These are phyloP conservation scores for Elaphurus davidianus DNA, from an alignment of 2,113 vertebrate genomes.

Conservation along the genomic window DNA sequence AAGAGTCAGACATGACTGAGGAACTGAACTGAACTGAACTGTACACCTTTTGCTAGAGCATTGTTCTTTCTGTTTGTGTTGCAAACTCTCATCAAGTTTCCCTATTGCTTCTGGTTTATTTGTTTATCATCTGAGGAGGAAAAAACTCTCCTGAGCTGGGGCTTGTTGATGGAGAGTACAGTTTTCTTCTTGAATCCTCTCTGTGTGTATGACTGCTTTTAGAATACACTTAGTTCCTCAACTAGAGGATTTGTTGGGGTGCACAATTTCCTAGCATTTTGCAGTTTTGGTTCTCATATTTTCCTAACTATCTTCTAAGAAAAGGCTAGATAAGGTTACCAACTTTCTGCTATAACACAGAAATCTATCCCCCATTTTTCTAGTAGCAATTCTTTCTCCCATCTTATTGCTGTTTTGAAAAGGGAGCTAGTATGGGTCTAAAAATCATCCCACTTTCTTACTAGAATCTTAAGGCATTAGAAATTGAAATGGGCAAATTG, in stretches of 20 bases:
- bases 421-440: not conserved
- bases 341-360: not conserved
- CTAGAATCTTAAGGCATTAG: not conserved
- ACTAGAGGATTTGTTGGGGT: not conserved
- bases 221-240: not conserved
- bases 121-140: not conserved
- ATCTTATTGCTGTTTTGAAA: not conserved
- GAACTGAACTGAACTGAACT: too few relatives aligned
- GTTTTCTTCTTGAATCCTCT: not conserved
- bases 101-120: not conserved
- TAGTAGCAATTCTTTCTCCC: not conserved
- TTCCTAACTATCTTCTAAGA: not conserved
- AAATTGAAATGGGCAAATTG: not conserved
- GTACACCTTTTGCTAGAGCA: not conserved
- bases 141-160: not conserved
- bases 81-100: not conserved
- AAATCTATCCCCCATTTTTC: not conserved
- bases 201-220: not conserved
- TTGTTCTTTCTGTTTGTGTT: not conserved
- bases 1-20: fast-evolving
- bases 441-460: not conserved
- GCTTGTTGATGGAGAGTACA: not conserved
- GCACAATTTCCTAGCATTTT: not conserved
- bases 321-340: not conserved
- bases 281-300: conserved; percentile 5